A percentile compares a stretch with the other conserved stretches of the same genome.
These are phyloP conservation scores for Centroberyx gerrardi DNA, from an alignment of 2,797 vertebrate species.

Conservation along the genomic window DNA sequence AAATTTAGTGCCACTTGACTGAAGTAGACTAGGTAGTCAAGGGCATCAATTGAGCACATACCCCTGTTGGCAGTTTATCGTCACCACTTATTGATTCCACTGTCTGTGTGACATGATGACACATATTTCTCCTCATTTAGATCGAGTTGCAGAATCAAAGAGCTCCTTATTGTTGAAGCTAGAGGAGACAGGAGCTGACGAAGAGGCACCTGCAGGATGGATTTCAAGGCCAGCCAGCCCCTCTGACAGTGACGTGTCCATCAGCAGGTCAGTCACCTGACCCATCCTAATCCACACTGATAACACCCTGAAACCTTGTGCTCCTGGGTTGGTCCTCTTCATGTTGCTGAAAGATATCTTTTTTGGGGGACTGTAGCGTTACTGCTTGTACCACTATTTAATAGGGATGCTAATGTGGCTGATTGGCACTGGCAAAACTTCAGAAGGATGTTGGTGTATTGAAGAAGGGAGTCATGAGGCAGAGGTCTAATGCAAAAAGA, in stretches of 20 bases:
- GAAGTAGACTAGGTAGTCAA: not conserved
- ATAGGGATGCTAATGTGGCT: too few species aligned
- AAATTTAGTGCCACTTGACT: not conserved
- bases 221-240: conserved; percentile 73
- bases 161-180: conserved; percentile 18
- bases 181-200: conserved; percentile 46
- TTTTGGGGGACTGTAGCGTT: not conserved
- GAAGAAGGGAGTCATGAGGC: too few species aligned
- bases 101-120: not conserved
- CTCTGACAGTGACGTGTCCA: conserved; percentile 77
- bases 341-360: not conserved
- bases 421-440: too few species aligned
- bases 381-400: too few species aligned
- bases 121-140: conserved; percentile 31
- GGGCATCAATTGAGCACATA: not conserved
- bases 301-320: too few species aligned
- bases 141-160: conserved; percentile 43
- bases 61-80: not conserved
- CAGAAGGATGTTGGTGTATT: too few species aligned
- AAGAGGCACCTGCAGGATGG: conserved; percentile 9
- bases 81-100: not conserved
- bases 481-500: too few species aligned
- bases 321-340: not conserved
- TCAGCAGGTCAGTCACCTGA: conserved; percentile 82
- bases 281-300: not conserved